phyloP scores from a whole-genome alignment of 92 coral and sea anemone species.

The Zoanthus sociatus region DNA sequence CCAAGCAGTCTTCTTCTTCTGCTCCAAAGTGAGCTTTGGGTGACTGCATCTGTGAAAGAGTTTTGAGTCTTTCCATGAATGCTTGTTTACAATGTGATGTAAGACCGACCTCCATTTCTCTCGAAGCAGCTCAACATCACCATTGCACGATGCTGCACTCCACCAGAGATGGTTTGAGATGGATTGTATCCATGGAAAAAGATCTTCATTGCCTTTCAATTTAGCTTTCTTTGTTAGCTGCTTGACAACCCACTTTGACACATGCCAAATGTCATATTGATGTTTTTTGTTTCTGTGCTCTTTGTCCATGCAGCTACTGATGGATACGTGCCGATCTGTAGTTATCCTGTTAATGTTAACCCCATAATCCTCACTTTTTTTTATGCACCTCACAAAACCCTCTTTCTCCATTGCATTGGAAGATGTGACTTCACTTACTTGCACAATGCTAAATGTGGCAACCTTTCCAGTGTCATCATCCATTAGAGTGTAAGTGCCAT shows the following conservation, averaged over 20 bases:
- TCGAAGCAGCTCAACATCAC: slow-evolving; percentile 51
- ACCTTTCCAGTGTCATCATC: slow-evolving; percentile 59
- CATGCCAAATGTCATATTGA: slow-evolving; percentile 77
- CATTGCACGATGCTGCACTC: slow-evolving; percentile 71
- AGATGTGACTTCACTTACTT: slow-evolving; percentile 70
- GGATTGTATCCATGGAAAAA: slow-evolving; percentile 64
- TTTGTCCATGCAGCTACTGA: slow-evolving; percentile 59
- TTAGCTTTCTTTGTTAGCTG: slow-evolving; percentile 65
- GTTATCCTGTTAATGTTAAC: slow-evolving; percentile 10
- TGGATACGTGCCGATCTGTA: slow-evolving; percentile 63
- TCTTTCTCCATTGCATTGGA: slow-evolving; percentile 73
- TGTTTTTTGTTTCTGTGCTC: slow-evolving; percentile 49
- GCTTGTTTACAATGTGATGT: slow-evolving; percentile 56
- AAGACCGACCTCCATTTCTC: slow-evolving; percentile 68
- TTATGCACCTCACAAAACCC: slow-evolving; percentile 58
- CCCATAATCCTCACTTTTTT: background rate
- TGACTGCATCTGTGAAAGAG: slow-evolving; percentile 64
- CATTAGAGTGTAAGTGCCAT: slow-evolving; percentile 75
- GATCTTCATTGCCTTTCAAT: slow-evolving; percentile 44
- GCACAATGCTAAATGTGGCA: slow-evolving; percentile 57
- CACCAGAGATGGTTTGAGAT: slow-evolving; percentile 74
- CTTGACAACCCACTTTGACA: slow-evolving; percentile 68
- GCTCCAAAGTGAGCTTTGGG: slow-evolving; percentile 36
- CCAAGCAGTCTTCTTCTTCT: slow-evolving; percentile 55
- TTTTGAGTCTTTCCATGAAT: slow-evolving; percentile 42